Conservation (phyloP, 2,113 vertebrate genomes). For the Promerops cafer region DNA sequence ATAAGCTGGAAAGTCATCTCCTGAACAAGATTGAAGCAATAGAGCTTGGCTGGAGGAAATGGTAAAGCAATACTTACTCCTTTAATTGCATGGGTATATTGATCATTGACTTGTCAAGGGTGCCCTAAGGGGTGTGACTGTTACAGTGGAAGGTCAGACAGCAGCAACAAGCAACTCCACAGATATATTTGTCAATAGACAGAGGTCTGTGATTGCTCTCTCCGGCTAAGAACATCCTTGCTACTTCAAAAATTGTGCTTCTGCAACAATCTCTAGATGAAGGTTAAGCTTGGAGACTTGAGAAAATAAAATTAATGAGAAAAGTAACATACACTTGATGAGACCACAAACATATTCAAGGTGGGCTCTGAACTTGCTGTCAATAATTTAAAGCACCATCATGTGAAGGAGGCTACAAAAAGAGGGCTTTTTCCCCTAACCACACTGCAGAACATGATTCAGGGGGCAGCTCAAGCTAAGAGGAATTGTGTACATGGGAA, state of each 20-base stretch:
- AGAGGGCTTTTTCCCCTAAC: background rate
- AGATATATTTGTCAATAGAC: background rate
- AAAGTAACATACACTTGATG: background rate
- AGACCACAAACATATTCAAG: background rate
- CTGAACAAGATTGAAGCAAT: background rate
- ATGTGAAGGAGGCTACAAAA: background rate
- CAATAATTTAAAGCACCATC: background rate
- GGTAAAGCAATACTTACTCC: background rate
- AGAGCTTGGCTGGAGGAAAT: background rate
- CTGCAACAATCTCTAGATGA: background rate
- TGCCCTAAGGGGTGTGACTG: background rate
- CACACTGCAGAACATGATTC: fast-evolving
- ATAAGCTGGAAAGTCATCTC: background rate
- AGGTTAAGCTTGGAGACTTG: background rate
- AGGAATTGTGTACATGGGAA: background rate
- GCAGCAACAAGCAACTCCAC: background rate
- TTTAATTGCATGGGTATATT: background rate
- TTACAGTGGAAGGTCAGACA: background rate
- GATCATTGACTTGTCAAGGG: background rate
- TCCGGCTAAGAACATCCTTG: background rate
- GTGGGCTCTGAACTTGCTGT: background rate
- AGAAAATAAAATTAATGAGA: background rate
- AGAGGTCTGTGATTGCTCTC: background rate
- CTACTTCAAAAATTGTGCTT: background rate
- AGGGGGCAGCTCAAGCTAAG: background rate